Evolutionary conservation across 1,140 invertebrate species (phyloP).

Genomic region (Palaemon carinicauda): DNA sequence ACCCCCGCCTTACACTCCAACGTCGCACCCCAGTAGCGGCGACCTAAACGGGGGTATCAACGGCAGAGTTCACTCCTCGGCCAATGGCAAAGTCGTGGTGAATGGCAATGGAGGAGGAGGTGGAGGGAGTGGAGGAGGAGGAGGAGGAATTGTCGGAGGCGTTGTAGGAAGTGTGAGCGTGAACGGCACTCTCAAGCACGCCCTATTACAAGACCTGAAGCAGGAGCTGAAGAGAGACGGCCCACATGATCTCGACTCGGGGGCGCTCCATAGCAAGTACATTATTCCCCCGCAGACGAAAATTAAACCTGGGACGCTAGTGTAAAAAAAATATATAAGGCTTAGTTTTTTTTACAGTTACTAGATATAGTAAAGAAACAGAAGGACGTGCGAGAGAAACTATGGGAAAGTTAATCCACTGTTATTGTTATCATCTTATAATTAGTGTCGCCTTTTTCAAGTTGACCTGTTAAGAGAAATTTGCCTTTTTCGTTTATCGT

Average conservation of each 20-base stretch:
- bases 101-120: background rate
- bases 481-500: too few relatives aligned
- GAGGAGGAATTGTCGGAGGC: too few relatives aligned
- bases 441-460: too few relatives aligned
- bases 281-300: conserved; percentile 66
- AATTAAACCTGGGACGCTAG: conserved; percentile 69
- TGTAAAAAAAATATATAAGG: conserved; percentile 4
- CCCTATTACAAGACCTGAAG: conserved; percentile 49
- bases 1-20: conserved; percentile 35
- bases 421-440: too few relatives aligned
- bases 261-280: conserved; percentile 64
- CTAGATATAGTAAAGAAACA: background rate
- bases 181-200: conserved; percentile 45
- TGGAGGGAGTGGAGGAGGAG: too few relatives aligned
- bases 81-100: conserved; percentile 65
- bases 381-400: background rate
- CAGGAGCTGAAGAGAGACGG: conserved; percentile 66
- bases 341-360: background rate
- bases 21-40: conserved; percentile 68
- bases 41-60: conserved; percentile 80
- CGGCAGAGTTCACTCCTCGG: conserved; percentile 66
- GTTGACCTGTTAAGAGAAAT: too few relatives aligned
- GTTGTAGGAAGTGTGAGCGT: background rate
- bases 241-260: conserved; percentile 65
- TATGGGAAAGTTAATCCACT: too few relatives aligned